Evolutionary conservation across 2,797 vertebrate genomes (phyloP).

Genomic region (Cirrhinus mrigala): DNA sequence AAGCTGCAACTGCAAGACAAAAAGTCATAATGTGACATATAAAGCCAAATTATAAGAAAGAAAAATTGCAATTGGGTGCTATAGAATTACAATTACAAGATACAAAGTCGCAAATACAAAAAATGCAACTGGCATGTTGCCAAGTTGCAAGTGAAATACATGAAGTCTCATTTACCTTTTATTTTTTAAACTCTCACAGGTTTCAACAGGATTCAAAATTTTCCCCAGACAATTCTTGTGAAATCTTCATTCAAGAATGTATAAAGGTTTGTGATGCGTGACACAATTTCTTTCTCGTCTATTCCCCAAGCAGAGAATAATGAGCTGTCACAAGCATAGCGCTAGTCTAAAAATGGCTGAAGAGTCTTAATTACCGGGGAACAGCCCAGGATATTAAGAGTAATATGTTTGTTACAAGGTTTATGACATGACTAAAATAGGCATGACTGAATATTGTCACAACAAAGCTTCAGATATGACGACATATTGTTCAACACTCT

Average conservation of each 20-base stretch:
- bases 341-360: slow-evolving; percentile 32
- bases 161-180: background rate
- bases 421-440: slow-evolving; percentile 1
- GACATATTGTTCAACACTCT: background rate
- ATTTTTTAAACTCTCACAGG: background rate
- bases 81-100: background rate
- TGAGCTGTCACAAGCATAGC: slow-evolving; percentile 41
- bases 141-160: background rate
- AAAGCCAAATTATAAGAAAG: background rate
- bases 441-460: background rate
- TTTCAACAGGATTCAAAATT: background rate
- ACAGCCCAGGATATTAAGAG: slow-evolving; percentile 26
- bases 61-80: background rate
- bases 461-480: background rate
- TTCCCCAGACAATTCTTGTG: background rate
- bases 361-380: slow-evolving; percentile 43
- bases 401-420: slow-evolving; percentile 16
- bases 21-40: background rate
- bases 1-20: background rate
- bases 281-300: slow-evolving; percentile 39
- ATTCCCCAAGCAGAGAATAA: slow-evolving; percentile 39
- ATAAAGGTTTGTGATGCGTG: background rate
- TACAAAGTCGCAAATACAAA: background rate
- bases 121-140: background rate
- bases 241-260: background rate